Base-by-base conservation (phyloP, 53 echinoderm and acorn worm genomes). In the Stichopus horrens region DNA sequence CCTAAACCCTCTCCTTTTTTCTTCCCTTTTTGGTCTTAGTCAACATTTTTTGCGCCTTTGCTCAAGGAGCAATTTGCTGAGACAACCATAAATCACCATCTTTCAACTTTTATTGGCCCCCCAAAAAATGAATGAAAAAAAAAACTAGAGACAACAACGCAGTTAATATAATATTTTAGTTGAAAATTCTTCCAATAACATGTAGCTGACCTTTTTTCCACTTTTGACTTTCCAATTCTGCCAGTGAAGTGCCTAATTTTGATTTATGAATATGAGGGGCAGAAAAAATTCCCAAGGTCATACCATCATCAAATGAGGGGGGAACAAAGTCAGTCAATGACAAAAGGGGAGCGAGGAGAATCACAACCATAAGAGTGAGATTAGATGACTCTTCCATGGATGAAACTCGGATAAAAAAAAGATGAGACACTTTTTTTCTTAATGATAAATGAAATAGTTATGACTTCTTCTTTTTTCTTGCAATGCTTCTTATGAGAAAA, bases 61-160 rank as follows among this genome's bases (percentile, higher is more conserved):
- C 56, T 80, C 56, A 80, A 80, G 18, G 56, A 80, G 80, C 80
- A 80, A 80, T 80, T 80, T 80, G 77, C n/a, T 68, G 80, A 55
- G 56, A n/a, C 9, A 21, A 54, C 57, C 57, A 80, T 80, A 80
- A 80, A 80, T 80, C 80, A 80, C 80, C 4, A 7, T 20, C 18
- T 53, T 56, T 74, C 16, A 37, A 37, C 37, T 37, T 37, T 37
- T 37, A 37, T 37, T 37, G 37, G 37, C 37, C 71, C 19, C 6
- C 13, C 71, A 68, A 63, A 63, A 10, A 8, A 52, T 78, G 52
- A 52, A 55, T 20, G 19, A 21, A 52, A 7, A 80, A 14, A 80
- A 58, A 21, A 6, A 9, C 80, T 5, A 78, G 79, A 5, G 9
- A 51, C 53, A 16, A 54, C 79, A 37, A 37, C 37, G 37, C 37